phyloP scores from a whole-genome alignment of 2,888 invertebrate genomes.

The Tetheella fluctuosa region DNA sequence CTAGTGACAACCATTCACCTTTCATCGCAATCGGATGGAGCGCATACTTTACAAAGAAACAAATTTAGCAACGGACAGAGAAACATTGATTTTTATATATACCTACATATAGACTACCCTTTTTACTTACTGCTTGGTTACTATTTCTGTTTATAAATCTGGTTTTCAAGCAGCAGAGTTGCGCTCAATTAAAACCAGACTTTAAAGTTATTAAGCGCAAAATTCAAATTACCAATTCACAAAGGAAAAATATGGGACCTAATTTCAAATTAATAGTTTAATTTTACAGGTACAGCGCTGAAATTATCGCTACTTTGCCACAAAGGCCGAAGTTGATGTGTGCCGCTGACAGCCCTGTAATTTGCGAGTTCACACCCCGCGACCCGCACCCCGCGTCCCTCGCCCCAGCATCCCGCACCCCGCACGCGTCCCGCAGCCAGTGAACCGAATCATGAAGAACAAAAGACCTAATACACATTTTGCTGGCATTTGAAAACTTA shows the following conservation, averaged over 20 bases:
- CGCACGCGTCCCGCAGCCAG: background rate
- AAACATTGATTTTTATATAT: too few relatives aligned
- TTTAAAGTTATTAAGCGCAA: background rate
- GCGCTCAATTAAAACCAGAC: constrained; percentile 4
- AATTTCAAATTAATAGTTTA: background rate
- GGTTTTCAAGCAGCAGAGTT: too few relatives aligned
- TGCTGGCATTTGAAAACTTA: background rate
- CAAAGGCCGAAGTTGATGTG: background rate
- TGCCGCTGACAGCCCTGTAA: background rate
- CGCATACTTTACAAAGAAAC: too few relatives aligned
- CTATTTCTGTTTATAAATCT: too few relatives aligned
- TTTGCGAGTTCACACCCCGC: background rate
- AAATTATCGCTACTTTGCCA: background rate
- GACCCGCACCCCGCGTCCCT: background rate
- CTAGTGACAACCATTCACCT: too few relatives aligned
- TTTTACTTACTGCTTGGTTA: too few relatives aligned
- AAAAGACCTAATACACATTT: background rate
- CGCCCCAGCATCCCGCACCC: background rate
- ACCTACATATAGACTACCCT: too few relatives aligned
- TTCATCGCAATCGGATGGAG: too few relatives aligned
- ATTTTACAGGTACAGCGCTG: background rate
- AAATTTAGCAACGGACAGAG: too few relatives aligned
- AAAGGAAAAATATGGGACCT: background rate
- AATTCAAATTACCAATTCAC: background rate
- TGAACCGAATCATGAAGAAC: background rate